Conservation (phyloP, 2,888 invertebrate genomes). For the Volucella bombylans region DNA sequence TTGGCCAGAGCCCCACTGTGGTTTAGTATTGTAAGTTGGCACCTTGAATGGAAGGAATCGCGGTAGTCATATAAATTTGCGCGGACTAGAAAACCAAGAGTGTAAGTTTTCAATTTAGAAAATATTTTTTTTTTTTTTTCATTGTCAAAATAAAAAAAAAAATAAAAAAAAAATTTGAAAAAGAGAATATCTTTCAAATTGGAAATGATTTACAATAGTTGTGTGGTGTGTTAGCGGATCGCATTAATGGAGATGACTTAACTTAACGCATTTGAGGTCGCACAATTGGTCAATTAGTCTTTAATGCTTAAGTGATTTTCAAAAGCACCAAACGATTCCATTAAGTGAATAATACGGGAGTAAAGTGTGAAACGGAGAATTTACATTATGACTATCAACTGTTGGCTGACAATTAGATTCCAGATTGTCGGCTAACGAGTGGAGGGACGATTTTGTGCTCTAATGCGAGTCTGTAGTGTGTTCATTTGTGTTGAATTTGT, state of each 20-base stretch:
- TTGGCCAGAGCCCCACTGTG: background rate
- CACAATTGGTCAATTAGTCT: conserved; percentile 51
- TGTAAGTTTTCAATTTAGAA: conserved; percentile 22
- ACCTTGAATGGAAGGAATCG: conserved; percentile 55
- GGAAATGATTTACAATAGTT: background rate
- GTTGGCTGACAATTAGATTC: conserved; percentile 38
- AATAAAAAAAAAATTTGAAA: background rate
- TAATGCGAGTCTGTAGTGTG: no score
- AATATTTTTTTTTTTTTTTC: background rate
- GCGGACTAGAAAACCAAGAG: conserved; percentile 17
- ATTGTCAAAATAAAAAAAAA: background rate
- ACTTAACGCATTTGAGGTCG: conserved; percentile 5
- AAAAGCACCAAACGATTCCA: conserved; percentile 48
- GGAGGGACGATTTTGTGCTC: no score
- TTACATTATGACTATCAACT: conserved; percentile 31
- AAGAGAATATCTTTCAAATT: background rate
- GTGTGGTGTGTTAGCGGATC: background rate
- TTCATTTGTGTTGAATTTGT: no score
- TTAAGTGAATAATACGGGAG: conserved; percentile 54
- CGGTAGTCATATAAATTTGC: conserved; percentile 27
- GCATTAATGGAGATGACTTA: conserved; percentile 14
- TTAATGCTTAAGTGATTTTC: conserved; percentile 56
- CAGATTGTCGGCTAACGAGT: no score
- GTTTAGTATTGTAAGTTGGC: conserved; percentile 39
- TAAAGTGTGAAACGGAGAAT: conserved; percentile 30